phyloP scores from a whole-genome alignment of 2,888 invertebrate genomes.

The Drosophila nr. fundita region DNA sequence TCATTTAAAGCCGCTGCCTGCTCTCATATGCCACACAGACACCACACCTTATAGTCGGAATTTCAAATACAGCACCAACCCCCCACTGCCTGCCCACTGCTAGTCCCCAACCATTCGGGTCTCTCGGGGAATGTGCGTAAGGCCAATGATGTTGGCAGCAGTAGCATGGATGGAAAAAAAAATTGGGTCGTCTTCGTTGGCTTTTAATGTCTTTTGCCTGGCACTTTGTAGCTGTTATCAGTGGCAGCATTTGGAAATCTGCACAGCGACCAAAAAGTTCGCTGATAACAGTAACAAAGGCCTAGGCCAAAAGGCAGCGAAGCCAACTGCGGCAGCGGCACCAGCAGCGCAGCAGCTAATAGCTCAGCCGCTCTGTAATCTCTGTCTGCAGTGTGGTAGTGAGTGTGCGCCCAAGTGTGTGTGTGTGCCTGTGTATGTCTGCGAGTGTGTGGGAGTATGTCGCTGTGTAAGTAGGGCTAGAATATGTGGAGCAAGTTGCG shows the following conservation, averaged over 20 bases:
- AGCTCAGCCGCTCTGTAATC: conserved; percentile 69
- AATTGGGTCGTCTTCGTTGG: conserved; percentile 67
- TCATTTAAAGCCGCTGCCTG: conserved; percentile 56
- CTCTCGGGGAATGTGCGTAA: conserved; percentile 31
- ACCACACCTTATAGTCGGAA: conserved; percentile 30
- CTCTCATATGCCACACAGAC: conserved; percentile 18
- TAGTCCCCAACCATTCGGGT: not conserved
- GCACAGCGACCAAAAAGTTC: conserved; percentile 41
- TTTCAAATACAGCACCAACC: conserved; percentile 30
- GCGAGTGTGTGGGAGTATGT: conserved; percentile 52
- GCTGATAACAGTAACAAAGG: conserved; percentile 63
- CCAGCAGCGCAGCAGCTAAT: conserved; percentile 57
- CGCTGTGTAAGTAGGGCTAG: conserved; percentile 75
- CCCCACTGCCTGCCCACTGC: not conserved
- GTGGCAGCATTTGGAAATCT: conserved; percentile 52
- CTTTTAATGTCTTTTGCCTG: conserved; percentile 68
- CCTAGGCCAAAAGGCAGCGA: conserved; percentile 27
- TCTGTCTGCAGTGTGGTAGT: conserved; percentile 24
- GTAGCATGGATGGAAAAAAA: conserved; percentile 8
- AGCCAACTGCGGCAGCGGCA: conserved; percentile 20
- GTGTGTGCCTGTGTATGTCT: conserved; percentile 4
- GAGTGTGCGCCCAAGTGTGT: conserved; percentile 4
- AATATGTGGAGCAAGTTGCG: conserved; percentile 76
- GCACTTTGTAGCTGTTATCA: conserved; percentile 71
- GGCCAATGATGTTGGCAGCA: conserved; percentile 25